Conservation (phyloP, 2,113 vertebrate species). For the Strix uralensis region DNA sequence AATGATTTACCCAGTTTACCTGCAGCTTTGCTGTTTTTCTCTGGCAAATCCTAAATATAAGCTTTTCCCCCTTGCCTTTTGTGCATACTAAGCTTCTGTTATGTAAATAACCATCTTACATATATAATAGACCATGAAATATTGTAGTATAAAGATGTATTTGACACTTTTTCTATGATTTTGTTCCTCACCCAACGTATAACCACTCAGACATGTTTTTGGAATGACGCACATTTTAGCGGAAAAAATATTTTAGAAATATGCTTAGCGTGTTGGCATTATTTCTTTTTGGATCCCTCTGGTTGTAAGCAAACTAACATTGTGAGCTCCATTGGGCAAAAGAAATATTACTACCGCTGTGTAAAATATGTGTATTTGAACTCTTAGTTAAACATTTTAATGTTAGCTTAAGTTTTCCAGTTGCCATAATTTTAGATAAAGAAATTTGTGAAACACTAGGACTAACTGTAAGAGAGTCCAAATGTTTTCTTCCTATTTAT, state of each 20-base stretch:
- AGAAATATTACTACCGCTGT: not conserved
- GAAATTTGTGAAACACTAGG: slow-evolving; percentile 8
- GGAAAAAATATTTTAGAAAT: slow-evolving; percentile 62
- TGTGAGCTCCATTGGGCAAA: slow-evolving; percentile 16
- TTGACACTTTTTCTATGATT: slow-evolving; percentile 39
- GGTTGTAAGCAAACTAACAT: slow-evolving; percentile 33
- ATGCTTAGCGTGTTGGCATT: slow-evolving; percentile 44
- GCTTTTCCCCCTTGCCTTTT: not conserved
- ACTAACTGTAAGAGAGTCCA: not conserved
- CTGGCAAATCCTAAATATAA: not conserved
- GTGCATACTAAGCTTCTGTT: not conserved
- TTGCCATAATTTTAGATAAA: slow-evolving; percentile 41
- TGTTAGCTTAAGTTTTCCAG: not conserved
- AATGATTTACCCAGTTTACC: not conserved
- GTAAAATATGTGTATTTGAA: slow-evolving; percentile 15
- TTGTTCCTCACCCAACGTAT: slow-evolving; percentile 49
- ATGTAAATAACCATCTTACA: slow-evolving; percentile 4
- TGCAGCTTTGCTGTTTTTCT: not conserved
- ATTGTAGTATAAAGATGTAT: not conserved
- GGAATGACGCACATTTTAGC: slow-evolving; percentile 38
- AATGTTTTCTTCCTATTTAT: slow-evolving; percentile 65
- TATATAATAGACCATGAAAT: not conserved
- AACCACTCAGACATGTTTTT: slow-evolving; percentile 57
- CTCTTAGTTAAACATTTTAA: slow-evolving; percentile 30
- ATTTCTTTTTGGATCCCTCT: slow-evolving; percentile 53